Evolutionary conservation across 2,888 invertebrate genomes (phyloP).

Genomic region (Agrotis exclamationis): DNA sequence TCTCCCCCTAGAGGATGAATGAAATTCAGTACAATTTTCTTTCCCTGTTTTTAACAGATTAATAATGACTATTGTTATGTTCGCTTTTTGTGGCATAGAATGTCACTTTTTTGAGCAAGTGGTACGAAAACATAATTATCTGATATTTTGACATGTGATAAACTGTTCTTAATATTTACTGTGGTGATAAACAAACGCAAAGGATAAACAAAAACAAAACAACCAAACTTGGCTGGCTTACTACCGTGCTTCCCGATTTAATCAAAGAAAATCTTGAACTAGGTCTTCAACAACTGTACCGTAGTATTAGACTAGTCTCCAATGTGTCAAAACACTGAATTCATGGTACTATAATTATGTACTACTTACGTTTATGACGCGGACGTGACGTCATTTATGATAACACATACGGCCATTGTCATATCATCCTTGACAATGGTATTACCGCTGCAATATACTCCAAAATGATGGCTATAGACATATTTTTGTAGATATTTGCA

Average conservation of each 20-base stretch:
- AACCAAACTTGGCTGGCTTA: not conserved
- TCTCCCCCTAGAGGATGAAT: too few relatives aligned
- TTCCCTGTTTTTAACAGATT: too few relatives aligned
- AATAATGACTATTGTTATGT: too few relatives aligned
- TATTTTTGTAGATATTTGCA: slow-evolving; percentile 20
- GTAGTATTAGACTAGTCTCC: not conserved
- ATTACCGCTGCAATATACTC: not conserved
- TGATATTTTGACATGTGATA: not conserved
- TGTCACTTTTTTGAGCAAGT: too few relatives aligned
- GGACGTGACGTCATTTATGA: slow-evolving; percentile 20
- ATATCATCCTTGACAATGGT: slow-evolving; percentile 50
- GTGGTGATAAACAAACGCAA: not conserved
- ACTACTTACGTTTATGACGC: not conserved
- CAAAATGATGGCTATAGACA: slow-evolving; percentile 2
- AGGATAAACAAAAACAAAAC: not conserved
- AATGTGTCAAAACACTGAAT: not conserved
- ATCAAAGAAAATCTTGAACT: too few relatives aligned
- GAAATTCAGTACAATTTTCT: too few relatives aligned
- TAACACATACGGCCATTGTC: slow-evolving; percentile 28
- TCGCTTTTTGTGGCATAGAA: too few relatives aligned
- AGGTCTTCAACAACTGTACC: too few relatives aligned
- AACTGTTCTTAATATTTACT: too few relatives aligned
- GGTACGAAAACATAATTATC: not conserved
- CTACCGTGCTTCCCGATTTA: not conserved
- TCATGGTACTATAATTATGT: not conserved